A percentile compares a stretch with the other conserved stretches of the same genome.
phyloP scores from a whole-genome alignment of 2,888 invertebrate genomes.

The Exephanes ischioxanthus region DNA sequence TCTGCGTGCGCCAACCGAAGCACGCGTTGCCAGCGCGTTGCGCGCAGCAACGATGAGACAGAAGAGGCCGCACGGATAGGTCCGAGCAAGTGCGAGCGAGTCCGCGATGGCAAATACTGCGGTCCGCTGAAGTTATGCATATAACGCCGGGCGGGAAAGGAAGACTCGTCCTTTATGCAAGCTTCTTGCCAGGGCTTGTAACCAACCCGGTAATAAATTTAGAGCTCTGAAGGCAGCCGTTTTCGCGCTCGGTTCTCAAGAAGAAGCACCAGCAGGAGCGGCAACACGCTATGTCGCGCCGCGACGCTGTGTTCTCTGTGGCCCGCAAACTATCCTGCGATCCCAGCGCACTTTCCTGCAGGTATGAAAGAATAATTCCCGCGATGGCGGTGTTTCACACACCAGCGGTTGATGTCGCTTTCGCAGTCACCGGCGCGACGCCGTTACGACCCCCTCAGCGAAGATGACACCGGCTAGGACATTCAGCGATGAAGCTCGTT shows the following conservation, averaged over 20 bases:
- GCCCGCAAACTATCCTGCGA: slow-evolving; percentile 11
- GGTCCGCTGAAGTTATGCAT: background rate
- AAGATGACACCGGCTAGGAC: slow-evolving; percentile 38
- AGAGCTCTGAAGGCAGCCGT: slow-evolving; percentile 48
- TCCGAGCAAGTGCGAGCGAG: slow-evolving; percentile 31
- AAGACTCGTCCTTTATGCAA: slow-evolving; percentile 64
- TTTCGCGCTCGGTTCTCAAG: slow-evolving; percentile 15
- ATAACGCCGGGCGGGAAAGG: slow-evolving; percentile 24
- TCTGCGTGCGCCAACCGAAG: slow-evolving; percentile 13
- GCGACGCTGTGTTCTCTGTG: slow-evolving; percentile 7
- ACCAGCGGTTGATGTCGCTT: slow-evolving; percentile 31
- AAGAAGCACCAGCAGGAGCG: slow-evolving; percentile 15
- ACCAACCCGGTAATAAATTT: slow-evolving; percentile 75
- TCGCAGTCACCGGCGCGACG: slow-evolving; percentile 22
- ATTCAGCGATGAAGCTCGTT: slow-evolving; percentile 29
- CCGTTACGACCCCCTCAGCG: slow-evolving; percentile 44
- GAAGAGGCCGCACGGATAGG: background rate
- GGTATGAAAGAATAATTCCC: slow-evolving; percentile 62
- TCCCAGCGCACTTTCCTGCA: slow-evolving; percentile 45
- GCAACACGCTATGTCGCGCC: slow-evolving; percentile 17
- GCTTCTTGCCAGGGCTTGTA: slow-evolving; percentile 70
- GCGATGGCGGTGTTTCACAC: slow-evolving; percentile 16
- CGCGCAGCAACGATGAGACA: slow-evolving; percentile 2
- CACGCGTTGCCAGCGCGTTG: background rate
- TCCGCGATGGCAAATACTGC: background rate